phyloP scores from a whole-genome alignment of 2,113 vertebrate genomes.

The Cnemophilus loriae region DNA sequence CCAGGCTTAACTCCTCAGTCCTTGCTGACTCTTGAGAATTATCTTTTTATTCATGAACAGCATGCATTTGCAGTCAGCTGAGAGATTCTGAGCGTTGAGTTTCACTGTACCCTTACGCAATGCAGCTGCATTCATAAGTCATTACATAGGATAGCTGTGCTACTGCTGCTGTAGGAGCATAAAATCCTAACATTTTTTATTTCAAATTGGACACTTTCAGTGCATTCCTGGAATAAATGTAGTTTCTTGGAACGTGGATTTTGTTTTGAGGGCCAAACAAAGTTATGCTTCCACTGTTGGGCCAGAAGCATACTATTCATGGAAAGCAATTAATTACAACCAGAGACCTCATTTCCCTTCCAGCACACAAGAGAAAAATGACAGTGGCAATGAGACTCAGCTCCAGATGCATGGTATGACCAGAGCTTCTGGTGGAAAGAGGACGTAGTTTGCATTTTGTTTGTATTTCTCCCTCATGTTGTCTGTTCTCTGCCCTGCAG shows the following conservation, averaged over 20 bases:
- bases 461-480: neutral
- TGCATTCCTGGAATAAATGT: neutral
- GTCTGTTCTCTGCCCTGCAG: neutral
- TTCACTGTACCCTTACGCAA: neutral
- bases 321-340: neutral
- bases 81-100: neutral
- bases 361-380: neutral
- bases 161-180: neutral
- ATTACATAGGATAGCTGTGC: neutral
- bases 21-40: neutral
- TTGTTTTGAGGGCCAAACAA: neutral
- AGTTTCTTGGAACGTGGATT: neutral
- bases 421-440: neutral
- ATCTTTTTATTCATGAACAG: neutral
- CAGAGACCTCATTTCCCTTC: neutral
- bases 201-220: neutral
- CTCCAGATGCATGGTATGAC: conserved; percentile 25
- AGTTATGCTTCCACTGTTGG: neutral
- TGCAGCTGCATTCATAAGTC: neutral
- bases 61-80: neutral
- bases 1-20: neutral
- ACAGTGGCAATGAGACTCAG: neutral
- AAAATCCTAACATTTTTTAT: neutral
- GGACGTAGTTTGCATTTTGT: neutral
- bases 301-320: neutral